Evolutionary conservation across 2,113 vertebrate genomes (phyloP), one percentile per base, ranked within the genome.

Genomic region (Ramphastos sulfuratus): DNA sequence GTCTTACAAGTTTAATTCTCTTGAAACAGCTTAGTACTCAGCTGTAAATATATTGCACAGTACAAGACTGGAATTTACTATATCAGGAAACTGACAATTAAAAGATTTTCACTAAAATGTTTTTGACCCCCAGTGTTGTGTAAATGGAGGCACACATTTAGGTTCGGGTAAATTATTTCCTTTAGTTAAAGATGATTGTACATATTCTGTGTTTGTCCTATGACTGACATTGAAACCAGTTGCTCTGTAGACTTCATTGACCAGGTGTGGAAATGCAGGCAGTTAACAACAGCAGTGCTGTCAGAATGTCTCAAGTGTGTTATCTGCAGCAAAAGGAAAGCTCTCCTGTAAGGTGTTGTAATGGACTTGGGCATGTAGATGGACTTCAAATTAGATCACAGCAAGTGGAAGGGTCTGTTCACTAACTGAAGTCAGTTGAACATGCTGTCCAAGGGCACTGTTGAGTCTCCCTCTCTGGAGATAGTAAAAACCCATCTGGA

Each of bases 361-460:
- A 27, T 23, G 14, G 3, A 15, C 28, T 80, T 87, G 87, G 61
- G 61, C 94, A 81, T 12, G 7, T 30, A 64, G 85, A 13, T 4
- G 60, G 82, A 56, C 84, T 96, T 92, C 94, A 96, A 97, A 96
- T 89, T 92, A 94, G 94, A 83, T 85, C 3, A 2, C 50, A 94
- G 63, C 76, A 96, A 97, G 87, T 86, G 82, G 87, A 70, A 70
- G 93, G 60, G 91, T 93, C 92, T 50, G 64, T 94, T 95, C 86
- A 77, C 92, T 81, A 85, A 14, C 89, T 96, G 4, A 64, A 93
- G 81, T 93, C 91, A 93, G 69, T 63, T 17, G 14, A 89, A 76
- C 82, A 95, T 95, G 39, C 39, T 42, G 39, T 14, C 39, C 39
- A 12, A 42, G 39, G 39, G 39, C 39, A 14, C 12, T 42, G 13